Percentiles rank a stretch among this genome's conserved stretches.
These are phyloP conservation scores for Centropus unirufus DNA, from an alignment of 2,113 vertebrate genomes.

Conservation along the genomic window DNA sequence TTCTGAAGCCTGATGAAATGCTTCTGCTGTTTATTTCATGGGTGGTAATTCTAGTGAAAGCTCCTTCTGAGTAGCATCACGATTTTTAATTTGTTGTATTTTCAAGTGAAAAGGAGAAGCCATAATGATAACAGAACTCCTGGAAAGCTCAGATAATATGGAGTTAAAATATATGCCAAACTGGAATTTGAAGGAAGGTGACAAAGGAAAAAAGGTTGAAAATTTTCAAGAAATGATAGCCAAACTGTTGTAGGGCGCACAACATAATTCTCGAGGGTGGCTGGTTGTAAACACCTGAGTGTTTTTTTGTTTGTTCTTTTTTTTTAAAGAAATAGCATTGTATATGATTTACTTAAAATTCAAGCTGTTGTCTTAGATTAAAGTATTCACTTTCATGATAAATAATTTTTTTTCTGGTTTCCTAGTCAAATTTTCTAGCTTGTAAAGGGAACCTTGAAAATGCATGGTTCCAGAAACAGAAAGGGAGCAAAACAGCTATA, in stretches of 20 bases:
- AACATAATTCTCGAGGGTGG: background rate
- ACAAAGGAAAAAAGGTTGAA: background rate
- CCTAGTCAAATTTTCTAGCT: background rate
- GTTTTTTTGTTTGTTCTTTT: background rate
- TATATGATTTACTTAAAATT: background rate
- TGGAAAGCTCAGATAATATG: accelerated
- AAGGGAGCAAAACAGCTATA: background rate
- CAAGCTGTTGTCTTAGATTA: background rate
- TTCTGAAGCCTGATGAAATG: background rate
- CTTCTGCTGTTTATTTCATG: background rate
- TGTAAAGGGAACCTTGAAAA: background rate
- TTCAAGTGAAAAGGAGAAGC: background rate
- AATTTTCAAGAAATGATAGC: background rate
- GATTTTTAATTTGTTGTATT: background rate
- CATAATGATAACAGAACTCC: background rate
- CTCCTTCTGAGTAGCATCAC: background rate
- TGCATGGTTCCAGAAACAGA: background rate
- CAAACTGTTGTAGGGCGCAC: background rate
- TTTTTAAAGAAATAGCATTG: background rate
- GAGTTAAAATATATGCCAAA: background rate
- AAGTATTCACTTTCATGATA: background rate
- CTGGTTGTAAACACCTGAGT: background rate
- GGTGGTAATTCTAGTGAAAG: background rate
- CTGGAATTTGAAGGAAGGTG: background rate
- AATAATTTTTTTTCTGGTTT: background rate